These are phyloP conservation scores for Dromaius novaehollandiae DNA, from an alignment of 2,113 vertebrate species.

Conservation along the genomic window DNA sequence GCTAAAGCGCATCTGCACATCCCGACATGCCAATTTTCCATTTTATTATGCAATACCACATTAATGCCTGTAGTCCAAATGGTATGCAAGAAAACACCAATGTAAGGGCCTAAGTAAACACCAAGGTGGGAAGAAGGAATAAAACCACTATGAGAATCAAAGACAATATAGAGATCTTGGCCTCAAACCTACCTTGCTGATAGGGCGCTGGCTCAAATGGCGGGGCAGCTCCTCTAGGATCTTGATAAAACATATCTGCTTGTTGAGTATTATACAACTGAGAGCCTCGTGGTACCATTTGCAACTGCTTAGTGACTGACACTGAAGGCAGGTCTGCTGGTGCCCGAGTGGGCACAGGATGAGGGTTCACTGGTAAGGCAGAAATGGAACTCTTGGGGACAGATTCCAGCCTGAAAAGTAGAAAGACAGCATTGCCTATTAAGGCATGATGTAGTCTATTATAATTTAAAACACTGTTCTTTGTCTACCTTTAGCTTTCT, in stretches of 20 bases:
- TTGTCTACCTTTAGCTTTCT: neutral
- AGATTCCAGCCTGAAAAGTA: conserved; percentile 82
- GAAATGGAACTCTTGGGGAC: conserved; percentile 82
- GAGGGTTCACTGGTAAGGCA: conserved; percentile 86
- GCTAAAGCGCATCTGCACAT: neutral
- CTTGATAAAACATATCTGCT: conserved; percentile 89
- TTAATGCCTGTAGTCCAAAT: fast-evolving
- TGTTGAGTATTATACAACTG: conserved; percentile 86
- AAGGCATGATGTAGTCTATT: neutral
- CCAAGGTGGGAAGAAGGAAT: neutral
- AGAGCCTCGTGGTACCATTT: conserved; percentile 87
- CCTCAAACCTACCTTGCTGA: conserved; percentile 79
- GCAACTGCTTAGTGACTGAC: conserved; percentile 86
- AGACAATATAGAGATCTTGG: neutral
- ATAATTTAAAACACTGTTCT: neutral
- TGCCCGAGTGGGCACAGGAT: conserved; percentile 81
- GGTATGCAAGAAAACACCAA: neutral
- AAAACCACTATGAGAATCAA: neutral
- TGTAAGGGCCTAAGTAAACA: neutral
- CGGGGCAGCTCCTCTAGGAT: conserved; percentile 85
- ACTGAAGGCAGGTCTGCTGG: conserved; percentile 84
- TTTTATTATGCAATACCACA: too few relatives aligned
- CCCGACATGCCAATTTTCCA: neutral
- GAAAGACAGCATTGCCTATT: neutral
- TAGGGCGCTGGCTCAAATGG: conserved; percentile 90